Base-by-base conservation (phyloP, 2,113 vertebrate species). In the Petaurus breviceps region DNA sequence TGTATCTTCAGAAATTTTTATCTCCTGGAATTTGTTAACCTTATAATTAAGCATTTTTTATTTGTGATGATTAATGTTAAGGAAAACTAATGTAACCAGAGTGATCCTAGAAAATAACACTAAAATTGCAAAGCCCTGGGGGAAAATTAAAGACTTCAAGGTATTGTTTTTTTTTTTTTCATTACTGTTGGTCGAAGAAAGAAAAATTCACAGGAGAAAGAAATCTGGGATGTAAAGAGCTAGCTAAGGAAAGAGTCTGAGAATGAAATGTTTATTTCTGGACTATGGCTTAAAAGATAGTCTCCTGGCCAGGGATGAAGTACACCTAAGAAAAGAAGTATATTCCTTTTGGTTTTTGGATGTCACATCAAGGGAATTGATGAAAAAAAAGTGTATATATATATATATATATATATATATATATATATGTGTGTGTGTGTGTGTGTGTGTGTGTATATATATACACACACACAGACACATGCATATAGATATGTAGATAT, bases 61-160 rank as follows among this genome's bases (percentile, higher is more conserved):
- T 68, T 37, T 68, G 2, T n/a, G 5, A n/a, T 19, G 5, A 22
- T 77, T n/a, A 77, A 77, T n/a, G 1, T 52, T n/a, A 37, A 1
- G 1, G 0, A n/a, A 1, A n/a, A n/a, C n/a, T 77, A 19, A n/a
- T 22, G 0, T n/a, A 37, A n/a, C 5, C 14, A 77, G 5, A 77
- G 16, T n/a, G 31, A 77, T n/a, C 31, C 3, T 61, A 77, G 12
- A 77, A 77, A 77, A 77, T 77, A n/a, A n/a, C 19, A n/a, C 0
- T 77, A n/a, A 77, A 77, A 77, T 77, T n/a, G 0, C 19, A 16
- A 77, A n/a, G 37, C 14, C 31, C 11, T 16, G 7, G 5, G 12
- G 31, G 0, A 37, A 68, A n/a, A n/a, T 19, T 77, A 19, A 77
- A 77, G 37, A n/a, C 0, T n/a, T 77, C n/a, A 68, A 11, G 61